Evolutionary conservation across 2,113 vertebrate genomes (phyloP).

Genomic region (Empidonax traillii): DNA sequence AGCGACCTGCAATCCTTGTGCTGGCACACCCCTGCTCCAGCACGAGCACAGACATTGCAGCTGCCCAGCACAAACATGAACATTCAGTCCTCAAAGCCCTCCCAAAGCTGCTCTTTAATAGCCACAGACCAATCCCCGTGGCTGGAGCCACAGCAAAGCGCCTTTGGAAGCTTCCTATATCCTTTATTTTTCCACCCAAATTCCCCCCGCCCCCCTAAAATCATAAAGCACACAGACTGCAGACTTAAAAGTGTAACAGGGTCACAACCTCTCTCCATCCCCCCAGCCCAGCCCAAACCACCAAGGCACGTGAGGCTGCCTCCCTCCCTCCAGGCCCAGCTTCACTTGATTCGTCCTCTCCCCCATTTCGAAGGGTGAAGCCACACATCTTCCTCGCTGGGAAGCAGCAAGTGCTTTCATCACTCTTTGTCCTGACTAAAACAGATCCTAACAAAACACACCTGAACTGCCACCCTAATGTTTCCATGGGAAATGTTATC

Average conservation of each 20-base stretch:
- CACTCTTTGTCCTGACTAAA: background rate
- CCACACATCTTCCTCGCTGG: background rate
- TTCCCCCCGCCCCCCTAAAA: background rate
- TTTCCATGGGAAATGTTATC: conserved; percentile 47
- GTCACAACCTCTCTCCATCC: background rate
- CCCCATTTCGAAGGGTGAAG: background rate
- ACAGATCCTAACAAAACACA: background rate
- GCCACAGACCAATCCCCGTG: background rate
- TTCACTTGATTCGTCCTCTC: background rate
- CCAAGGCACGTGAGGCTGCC: conserved; percentile 23
- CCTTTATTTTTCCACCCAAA: background rate
- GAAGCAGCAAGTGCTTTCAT: background rate
- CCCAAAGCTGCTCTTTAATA: background rate
- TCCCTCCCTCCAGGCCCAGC: background rate
- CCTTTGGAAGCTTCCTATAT: background rate
- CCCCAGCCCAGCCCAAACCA: background rate
- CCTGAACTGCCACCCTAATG: background rate
- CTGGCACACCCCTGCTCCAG: background rate
- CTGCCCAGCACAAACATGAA: background rate
- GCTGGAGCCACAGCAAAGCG: background rate
- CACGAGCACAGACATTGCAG: conserved; percentile 8
- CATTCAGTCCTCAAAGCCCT: background rate
- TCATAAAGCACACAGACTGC: conserved; percentile 33
- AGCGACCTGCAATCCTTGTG: background rate
- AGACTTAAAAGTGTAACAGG: background rate